phyloP scores from a whole-genome alignment of 2,797 vertebrate genomes.

The Helicolenus hilgendorfi region DNA sequence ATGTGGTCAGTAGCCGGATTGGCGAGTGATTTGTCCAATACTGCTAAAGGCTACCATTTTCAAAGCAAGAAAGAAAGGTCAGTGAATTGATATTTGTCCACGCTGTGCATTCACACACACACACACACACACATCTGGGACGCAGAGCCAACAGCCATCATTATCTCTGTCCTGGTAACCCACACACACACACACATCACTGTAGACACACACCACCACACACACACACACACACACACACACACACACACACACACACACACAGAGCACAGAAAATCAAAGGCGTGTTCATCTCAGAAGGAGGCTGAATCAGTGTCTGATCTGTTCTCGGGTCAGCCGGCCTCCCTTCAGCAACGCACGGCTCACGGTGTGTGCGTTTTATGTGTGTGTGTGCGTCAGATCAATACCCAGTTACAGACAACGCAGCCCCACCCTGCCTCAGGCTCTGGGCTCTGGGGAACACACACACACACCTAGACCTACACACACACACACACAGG shows the following conservation, averaged over 20 bases:
- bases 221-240: neutral
- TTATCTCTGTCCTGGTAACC: conserved; percentile 32
- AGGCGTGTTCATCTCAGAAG: conserved; percentile 48
- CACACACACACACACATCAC: neutral
- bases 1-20: neutral
- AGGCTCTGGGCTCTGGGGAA: conserved; percentile 15
- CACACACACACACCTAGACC: conserved; percentile 8
- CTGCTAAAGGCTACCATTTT: conserved; percentile 16
- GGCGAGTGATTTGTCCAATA: neutral
- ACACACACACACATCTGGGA: neutral
- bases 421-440: conserved; percentile 51
- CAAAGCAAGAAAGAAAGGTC: conserved; percentile 48
- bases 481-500: neutral
- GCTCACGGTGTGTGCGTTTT: conserved; percentile 25
- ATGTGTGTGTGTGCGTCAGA: conserved; percentile 46
- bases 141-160: conserved; percentile 27
- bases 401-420: conserved; percentile 78
- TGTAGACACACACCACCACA: neutral
- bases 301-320: conserved; percentile 61
- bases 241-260: neutral
- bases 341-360: conserved; percentile 29
- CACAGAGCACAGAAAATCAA: conserved; percentile 56
- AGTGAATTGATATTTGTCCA: conserved; percentile 29
- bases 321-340: conserved; percentile 63
- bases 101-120: neutral